These are phyloP conservation scores for Crepidodera aurea DNA, from an alignment of 2,888 invertebrate species.

Conservation along the genomic window DNA sequence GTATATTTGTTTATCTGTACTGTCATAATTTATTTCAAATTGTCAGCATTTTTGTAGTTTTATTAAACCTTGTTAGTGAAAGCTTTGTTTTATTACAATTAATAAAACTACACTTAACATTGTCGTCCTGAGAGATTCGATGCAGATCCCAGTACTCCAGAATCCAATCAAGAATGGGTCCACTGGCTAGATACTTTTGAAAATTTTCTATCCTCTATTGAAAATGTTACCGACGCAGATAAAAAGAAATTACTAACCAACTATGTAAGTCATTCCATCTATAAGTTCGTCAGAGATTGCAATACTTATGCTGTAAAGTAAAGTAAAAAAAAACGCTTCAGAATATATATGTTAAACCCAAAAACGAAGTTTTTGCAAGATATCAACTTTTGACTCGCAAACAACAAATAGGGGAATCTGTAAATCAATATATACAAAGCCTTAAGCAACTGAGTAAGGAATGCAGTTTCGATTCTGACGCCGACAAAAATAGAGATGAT, in stretches of 20 bases:
- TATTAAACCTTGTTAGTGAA: too few species aligned
- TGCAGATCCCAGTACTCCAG: neutral
- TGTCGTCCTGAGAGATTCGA: constrained; percentile 3
- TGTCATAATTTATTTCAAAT: too few species aligned
- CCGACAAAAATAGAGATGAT: constrained; percentile 17
- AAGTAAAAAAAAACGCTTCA: neutral
- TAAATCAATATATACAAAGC: constrained; percentile 16
- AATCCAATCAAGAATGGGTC: neutral
- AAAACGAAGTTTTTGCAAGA: neutral
- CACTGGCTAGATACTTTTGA: constrained; percentile 9
- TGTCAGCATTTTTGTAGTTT: too few species aligned
- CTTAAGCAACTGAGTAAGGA: constrained; percentile 7
- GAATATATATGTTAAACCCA: neutral
- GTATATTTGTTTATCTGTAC: too few species aligned
- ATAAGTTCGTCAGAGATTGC: neutral
- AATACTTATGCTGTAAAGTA: neutral
- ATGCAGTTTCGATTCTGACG: constrained; percentile 7
- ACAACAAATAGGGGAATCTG: neutral
- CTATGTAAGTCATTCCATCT: constrained; percentile 14
- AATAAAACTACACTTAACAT: neutral
- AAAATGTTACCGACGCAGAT: neutral
- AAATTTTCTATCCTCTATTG: neutral
- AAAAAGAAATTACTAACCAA: constrained; percentile 13
- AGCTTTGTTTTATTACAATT: neutral
- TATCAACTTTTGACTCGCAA: neutral